Base-by-base conservation (phyloP, 2,113 vertebrate genomes). In the Epinephelus fuscoguttatus region DNA sequence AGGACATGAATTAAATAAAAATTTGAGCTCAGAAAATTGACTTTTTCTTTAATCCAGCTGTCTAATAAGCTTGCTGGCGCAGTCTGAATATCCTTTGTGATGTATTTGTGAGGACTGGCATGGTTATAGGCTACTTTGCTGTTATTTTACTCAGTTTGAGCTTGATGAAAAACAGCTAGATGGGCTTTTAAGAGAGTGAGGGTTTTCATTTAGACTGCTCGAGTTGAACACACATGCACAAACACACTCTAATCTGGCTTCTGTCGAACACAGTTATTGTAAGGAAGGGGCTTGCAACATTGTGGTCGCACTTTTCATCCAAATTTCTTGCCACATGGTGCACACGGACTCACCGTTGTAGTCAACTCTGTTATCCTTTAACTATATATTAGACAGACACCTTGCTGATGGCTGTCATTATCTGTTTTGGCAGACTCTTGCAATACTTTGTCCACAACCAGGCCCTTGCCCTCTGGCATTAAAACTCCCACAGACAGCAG, bases 371-470 rank as follows among this genome's bases (percentile, higher is more conserved):
- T 55, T 37, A 30, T 70, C 50, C 49, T 23, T 15, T 15, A 37
- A 15, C 27, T 70, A 37, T 37, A 21, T 30, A 68, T 68, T 53
- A 63, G 75, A 69, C 49, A 37, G 50, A 69, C 37, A 61, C 47
- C 57, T 66, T 62, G 70, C 80, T 88, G 77, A 78, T 80, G 55
- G 59, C 68, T 75, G 63, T 78, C 80, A 85, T 87, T 86, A 72
- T 87, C 82, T 56, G 23, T 80, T 77, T 82, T 71, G 84, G 84
- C 78, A 89, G 63, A 82, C 49, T 78, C 53, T 52, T 50, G 70
- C 49, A 73, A 60, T 70, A 75, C 71, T 63, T 76, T 82, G 81
- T 82, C 82, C 79, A 80, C 61, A 47, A 68, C 61, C 42, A 66
- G 71, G 69, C 68, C 69, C n/a, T 52, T 73, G 56, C 78, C 76